Evolutionary conservation across 2,113 vertebrate species (phyloP).

Genomic region (Falco punctatus): DNA sequence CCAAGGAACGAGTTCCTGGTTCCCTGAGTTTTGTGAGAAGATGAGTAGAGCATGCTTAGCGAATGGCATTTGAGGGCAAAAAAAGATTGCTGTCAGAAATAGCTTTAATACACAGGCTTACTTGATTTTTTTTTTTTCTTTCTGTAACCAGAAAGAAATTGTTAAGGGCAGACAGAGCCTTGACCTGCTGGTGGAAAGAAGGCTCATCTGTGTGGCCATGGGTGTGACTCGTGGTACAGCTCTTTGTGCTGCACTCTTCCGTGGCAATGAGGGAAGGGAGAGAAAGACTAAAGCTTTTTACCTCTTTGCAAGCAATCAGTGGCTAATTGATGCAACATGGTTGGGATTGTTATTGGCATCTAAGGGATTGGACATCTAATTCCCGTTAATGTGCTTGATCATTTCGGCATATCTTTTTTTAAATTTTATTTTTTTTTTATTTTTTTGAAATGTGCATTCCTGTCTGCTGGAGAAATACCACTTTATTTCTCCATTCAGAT

Average conservation of each 20-base stretch:
- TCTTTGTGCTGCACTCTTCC: neutral
- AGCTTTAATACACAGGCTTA: neutral
- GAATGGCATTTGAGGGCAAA: neutral
- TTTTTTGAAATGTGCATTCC: neutral
- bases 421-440: no score
- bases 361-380: neutral
- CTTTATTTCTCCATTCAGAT: constrained; percentile 21
- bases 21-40: neutral
- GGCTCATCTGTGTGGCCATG: rapidly evolving
- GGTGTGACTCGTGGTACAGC: rapidly evolving
- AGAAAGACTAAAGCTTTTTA: neutral
- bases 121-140: neutral
- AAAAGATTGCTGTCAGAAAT: neutral
- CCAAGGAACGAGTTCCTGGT: neutral
- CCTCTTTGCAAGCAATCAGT: neutral
- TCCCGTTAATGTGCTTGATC: neutral
- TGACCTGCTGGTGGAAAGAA: neutral
- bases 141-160: neutral
- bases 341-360: constrained; percentile 9
- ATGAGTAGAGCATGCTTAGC: neutral
- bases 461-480: neutral
- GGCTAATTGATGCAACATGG: constrained; percentile 16
- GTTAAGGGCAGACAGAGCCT: neutral
- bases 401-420: neutral
- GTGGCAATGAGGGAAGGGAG: neutral